These are phyloP conservation scores for Halocaridina rubra DNA, from an alignment of 2,888 invertebrate genomes.

Conservation along the genomic window DNA sequence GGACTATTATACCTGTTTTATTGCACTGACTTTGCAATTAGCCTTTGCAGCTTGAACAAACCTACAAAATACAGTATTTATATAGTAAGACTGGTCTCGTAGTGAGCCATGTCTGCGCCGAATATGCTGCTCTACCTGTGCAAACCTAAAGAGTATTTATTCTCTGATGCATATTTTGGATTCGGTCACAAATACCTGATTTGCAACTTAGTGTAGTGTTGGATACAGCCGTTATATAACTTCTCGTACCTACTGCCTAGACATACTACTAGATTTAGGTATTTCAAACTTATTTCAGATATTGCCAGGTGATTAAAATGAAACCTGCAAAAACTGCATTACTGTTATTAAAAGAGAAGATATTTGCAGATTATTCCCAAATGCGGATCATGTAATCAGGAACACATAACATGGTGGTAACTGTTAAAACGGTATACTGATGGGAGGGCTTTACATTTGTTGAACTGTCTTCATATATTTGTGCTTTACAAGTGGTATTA, in stretches of 20 bases:
- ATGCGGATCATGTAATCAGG: neutral
- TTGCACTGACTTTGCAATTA: too few species aligned
- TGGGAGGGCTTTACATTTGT: neutral
- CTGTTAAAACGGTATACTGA: neutral
- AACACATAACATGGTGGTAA: slow-evolving; percentile 29
- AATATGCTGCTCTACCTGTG: neutral
- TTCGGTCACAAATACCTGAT: neutral
- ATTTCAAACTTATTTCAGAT: neutral
- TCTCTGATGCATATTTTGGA: neutral
- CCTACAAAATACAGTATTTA: too few species aligned
- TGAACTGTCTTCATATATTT: neutral
- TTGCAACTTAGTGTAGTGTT: neutral
- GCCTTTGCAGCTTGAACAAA: too few species aligned
- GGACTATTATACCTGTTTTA: too few species aligned
- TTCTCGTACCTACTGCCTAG: neutral
- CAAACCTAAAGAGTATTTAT: neutral
- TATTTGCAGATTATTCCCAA: neutral
- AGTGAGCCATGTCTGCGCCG: neutral
- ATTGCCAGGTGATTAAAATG: too few species aligned
- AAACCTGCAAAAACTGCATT: neutral
- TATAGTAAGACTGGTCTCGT: neutral
- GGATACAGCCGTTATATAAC: too few species aligned
- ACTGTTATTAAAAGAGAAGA: neutral
- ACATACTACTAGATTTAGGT: neutral
- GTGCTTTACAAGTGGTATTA: neutral